A percentile compares a stretch with the other conserved stretches of the same genome.
These are phyloP conservation scores for Hypselothyrea guttata DNA, from an alignment of 2,888 invertebrate species.

Conservation along the genomic window DNA sequence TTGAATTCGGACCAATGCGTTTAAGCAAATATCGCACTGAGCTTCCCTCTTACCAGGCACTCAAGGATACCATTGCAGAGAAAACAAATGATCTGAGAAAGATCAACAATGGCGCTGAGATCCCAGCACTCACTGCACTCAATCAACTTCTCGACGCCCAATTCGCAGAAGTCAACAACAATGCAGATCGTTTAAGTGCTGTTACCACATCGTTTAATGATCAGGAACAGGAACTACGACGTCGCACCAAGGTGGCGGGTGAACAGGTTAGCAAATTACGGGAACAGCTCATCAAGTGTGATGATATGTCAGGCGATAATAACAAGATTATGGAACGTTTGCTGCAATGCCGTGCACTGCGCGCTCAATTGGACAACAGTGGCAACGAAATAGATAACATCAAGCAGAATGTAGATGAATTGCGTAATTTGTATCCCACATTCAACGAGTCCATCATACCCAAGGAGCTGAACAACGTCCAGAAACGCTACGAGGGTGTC, in stretches of 20 bases:
- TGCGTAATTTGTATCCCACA: slow-evolving; percentile 89
- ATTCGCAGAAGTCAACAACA: slow-evolving; percentile 88
- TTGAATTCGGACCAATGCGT: slow-evolving; percentile 90
- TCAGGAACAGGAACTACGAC: slow-evolving; percentile 88
- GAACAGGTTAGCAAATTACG: slow-evolving; percentile 89
- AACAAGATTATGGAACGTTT: slow-evolving; percentile 91
- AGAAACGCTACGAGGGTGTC: slow-evolving; percentile 91
- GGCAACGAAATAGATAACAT: slow-evolving; percentile 87
- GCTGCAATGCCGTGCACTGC: slow-evolving; percentile 88
- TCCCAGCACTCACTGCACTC: slow-evolving; percentile 86
- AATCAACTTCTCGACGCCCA: slow-evolving; percentile 88
- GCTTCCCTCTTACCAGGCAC: slow-evolving; percentile 88
- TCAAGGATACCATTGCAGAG: slow-evolving; percentile 89
- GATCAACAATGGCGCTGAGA: slow-evolving; percentile 87
- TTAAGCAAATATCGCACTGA: slow-evolving; percentile 93
- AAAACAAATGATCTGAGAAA: slow-evolving; percentile 91
- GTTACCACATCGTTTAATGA: slow-evolving; percentile 89
- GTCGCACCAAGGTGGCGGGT: slow-evolving; percentile 87
- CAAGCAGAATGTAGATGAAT: slow-evolving; percentile 86
- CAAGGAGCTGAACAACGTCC: slow-evolving; percentile 92
- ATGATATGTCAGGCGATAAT: slow-evolving; percentile 94
- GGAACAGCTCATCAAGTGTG: slow-evolving; percentile 93
- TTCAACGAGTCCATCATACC: slow-evolving; percentile 90
- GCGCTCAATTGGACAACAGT: slow-evolving; percentile 87
- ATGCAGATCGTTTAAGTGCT: slow-evolving; percentile 89